Evolutionary conservation across 2,888 invertebrate species (phyloP), one percentile per base, ranked within the genome.

Genomic region (Pterostichus niger): DNA sequence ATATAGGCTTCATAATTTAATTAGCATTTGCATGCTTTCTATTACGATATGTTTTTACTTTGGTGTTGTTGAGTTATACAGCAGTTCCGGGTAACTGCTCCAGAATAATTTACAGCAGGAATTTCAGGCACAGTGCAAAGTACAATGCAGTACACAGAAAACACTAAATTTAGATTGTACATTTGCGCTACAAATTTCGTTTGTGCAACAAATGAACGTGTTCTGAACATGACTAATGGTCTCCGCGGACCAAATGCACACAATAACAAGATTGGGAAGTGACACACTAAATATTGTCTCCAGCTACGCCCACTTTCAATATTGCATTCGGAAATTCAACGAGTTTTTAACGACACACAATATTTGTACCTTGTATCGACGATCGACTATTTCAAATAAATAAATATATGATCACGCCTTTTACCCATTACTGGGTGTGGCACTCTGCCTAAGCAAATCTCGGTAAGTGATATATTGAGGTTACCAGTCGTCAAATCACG

Each of bases 111-210:
- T 17, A 44, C 68, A 71, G 17, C 68, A 44, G 68, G 68, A 44
- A 44, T 44, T 71, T 44, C 40, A 17, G 33, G 68, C 44, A 44
- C 44, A 44, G 40, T 35, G 33, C 40, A 11, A 35, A 64, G 64
- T 71, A 44, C 40, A 71, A 71, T 71, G 44, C n/a, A 71, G 7
- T 71, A 71, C 68, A 71, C 44, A 71, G 68, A 44, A 71, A 71
- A 71, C 44, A 71, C 24, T 71, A 71, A 44, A 71, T 71, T 71
- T 44, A 71, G 68, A 46, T 71, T 71, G 68, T 44, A 71, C 68
- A 71, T 71, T 64, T 71, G 68, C 44, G 68, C 68, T 71, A 40
- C 44, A 71, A 71, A 71, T 71, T 71, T 44, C 68, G 44, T 71
- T 71, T 44, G 68, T 68, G 46, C 68, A 44, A 71, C 68, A 40